Percentiles rank a stretch among this genome's conserved stretches.
phyloP scores from a whole-genome alignment of 30 jellyfish, hydroid and myxozoan genomes.

The Aurelia aurita complex sp. Pacific region DNA sequence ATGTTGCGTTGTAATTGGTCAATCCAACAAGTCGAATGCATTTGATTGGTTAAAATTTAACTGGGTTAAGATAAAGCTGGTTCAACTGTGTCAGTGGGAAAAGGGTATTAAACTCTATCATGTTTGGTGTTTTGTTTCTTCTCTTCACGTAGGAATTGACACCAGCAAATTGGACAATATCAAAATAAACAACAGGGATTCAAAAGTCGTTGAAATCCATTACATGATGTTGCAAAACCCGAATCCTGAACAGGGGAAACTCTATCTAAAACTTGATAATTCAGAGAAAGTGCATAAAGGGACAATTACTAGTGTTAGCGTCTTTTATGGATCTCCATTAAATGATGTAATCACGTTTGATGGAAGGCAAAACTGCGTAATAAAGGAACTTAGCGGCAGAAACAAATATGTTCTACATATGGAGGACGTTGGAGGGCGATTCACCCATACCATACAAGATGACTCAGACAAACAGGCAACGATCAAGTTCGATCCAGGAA shows the following conservation, averaged over 20 bases:
- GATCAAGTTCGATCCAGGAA: background rate
- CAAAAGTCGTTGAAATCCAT: background rate
- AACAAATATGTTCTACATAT: background rate
- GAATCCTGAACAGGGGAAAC: background rate
- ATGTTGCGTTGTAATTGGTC: no score
- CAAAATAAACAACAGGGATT: no score
- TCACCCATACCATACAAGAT: constrained; percentile 6
- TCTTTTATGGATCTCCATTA: constrained; percentile 15
- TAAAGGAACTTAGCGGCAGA: background rate
- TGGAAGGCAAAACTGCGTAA: background rate
- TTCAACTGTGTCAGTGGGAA: no score
- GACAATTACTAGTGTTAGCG: background rate
- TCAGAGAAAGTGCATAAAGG: background rate
- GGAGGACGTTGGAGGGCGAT: background rate
- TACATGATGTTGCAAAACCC: background rate
- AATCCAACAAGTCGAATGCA: no score
- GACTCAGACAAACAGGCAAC: constrained; percentile 1
- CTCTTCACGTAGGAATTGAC: no score
- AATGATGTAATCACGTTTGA: background rate
- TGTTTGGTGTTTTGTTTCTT: no score
- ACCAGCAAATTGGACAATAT: no score
- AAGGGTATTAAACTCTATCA: no score
- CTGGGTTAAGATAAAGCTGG: no score
- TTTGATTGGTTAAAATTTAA: no score
- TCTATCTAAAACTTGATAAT: background rate